Base-by-base conservation (phyloP, 1,140 invertebrate genomes). In the Ostrea edulis region DNA sequence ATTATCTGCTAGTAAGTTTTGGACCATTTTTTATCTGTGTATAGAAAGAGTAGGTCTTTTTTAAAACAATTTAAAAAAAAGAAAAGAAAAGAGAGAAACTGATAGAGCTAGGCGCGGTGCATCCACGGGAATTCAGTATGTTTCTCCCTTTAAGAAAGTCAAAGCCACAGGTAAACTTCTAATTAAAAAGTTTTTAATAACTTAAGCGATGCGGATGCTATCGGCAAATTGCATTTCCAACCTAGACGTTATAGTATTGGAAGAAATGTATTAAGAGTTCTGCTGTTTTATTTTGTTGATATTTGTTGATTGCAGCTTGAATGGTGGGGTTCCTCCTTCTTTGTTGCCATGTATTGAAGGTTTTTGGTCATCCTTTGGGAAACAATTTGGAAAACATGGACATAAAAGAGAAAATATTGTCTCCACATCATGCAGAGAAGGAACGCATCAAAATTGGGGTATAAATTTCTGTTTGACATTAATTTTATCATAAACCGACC, bases 401-500 rank as follows among this genome's bases (percentile, higher is more conserved):
- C 68, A 77, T 77, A 77, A 77, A 77, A 77, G 68, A 35, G 29
- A 77, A 77, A 29, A 25, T 29, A 77, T 77, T 35, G 68, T 77
- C 68, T 77, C 25, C 14, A 35, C 25, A 71, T 71, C 68, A n/a
- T 12, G 68, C 68, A 11, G 68, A 71, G 68, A 77, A 77, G n/a
- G 25, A 85, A 52, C 29, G 25, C 83, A 20, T 58, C 55, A 35
- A 85, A 85, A 85, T 58, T 53, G 54, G 25, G 55, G 83, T 62
- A 85, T 85, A 58, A 85, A 85, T 85, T 62, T 85, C 25, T 20
- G 12, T 58, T 25, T 29, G 83, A 85, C 83, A 58, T 62, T 85
- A 55, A 85, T 85, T 85, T 85, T 62, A 35, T 35, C 83, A 86
- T 86, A 86, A 86, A 86, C 35, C 29, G 62, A 86, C 85, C 85